Percentiles rank a stretch among this genome's conserved stretches.
Conservation (phyloP, 2,888 invertebrate genomes). For the Calameuta idolon region DNA sequence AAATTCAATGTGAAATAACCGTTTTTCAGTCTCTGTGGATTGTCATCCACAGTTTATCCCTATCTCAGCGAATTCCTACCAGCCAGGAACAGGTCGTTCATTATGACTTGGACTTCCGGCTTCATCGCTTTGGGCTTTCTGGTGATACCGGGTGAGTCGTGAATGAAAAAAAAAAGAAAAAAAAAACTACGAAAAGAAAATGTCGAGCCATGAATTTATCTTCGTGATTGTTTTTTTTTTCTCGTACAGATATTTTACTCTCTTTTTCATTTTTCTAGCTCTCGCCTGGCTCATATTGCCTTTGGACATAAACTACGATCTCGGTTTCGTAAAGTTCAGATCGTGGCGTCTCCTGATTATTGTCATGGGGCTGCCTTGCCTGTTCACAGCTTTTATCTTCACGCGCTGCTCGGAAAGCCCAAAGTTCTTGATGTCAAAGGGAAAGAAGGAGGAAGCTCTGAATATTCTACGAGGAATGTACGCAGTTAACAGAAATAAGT, state of each 20-base stretch:
- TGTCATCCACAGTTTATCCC: slow-evolving; percentile 15
- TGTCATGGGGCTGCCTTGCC: slow-evolving; percentile 58
- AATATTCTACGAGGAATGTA: slow-evolving; percentile 43
- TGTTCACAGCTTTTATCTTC: slow-evolving; percentile 57
- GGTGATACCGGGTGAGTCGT: slow-evolving; percentile 29
- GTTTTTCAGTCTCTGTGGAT: slow-evolving; percentile 22
- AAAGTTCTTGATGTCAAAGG: slow-evolving; percentile 60
- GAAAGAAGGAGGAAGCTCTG: slow-evolving; percentile 47
- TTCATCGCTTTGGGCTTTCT: slow-evolving; percentile 19
- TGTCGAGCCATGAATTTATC: neutral
- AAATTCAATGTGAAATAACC: neutral
- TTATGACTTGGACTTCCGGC: slow-evolving; percentile 23
- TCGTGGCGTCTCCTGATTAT: slow-evolving; percentile 65
- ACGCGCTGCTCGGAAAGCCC: slow-evolving; percentile 64
- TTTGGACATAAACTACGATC: slow-evolving; percentile 7
- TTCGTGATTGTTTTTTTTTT: neutral
- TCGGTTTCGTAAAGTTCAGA: slow-evolving; percentile 45
- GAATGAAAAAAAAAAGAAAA: neutral
- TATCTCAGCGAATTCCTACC: slow-evolving; percentile 25
- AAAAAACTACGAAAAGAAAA: neutral
- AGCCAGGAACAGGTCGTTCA: slow-evolving; percentile 8
- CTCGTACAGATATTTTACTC: neutral
- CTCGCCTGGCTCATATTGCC: slow-evolving; percentile 62
- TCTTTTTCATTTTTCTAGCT: neutral
- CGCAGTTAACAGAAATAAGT: slow-evolving; percentile 23